phyloP scores from a whole-genome alignment of 2,797 vertebrate species.

The Typhlichthys eigenmanni region DNA sequence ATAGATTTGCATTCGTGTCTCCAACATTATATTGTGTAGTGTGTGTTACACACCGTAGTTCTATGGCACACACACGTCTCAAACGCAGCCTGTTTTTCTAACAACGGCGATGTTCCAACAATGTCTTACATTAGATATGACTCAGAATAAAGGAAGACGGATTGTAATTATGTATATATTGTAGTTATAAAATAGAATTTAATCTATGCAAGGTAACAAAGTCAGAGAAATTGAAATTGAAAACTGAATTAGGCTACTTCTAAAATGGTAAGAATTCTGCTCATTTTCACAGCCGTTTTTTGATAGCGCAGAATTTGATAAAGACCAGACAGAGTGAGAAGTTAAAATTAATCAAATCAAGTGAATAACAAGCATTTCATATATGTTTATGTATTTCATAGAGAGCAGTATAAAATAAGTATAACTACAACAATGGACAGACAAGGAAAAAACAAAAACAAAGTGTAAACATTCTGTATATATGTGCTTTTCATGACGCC shows the following conservation, averaged over 20 bases:
- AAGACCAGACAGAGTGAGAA: constrained; percentile 62
- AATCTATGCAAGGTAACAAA: constrained; percentile 69
- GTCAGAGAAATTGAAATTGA: constrained; percentile 63
- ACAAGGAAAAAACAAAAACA: constrained; percentile 80
- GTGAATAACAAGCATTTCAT: constrained; percentile 81
- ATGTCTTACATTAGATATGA: background rate
- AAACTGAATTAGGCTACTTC: constrained; percentile 63
- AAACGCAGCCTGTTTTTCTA: too few species aligned
- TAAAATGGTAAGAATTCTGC: constrained; percentile 56
- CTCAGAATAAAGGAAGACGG: background rate
- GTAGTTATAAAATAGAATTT: constrained; percentile 76
- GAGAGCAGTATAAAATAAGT: constrained; percentile 92
- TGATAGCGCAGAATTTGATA: constrained; percentile 52
- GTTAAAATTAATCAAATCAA: constrained; percentile 85
- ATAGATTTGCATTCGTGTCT: too few species aligned
- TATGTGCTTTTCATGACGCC: constrained; percentile 93
- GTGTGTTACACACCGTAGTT: too few species aligned
- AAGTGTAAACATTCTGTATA: constrained; percentile 91
- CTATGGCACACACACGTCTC: too few species aligned
- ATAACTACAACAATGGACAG: constrained; percentile 88
- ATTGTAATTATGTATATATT: constrained; percentile 2
- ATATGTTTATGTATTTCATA: constrained; percentile 82
- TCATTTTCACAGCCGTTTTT: constrained; percentile 69
- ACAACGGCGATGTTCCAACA: background rate
- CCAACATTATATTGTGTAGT: too few species aligned